Evolutionary conservation across 2,113 vertebrate species (phyloP).

Genomic region (Carettochelys insculpta): DNA sequence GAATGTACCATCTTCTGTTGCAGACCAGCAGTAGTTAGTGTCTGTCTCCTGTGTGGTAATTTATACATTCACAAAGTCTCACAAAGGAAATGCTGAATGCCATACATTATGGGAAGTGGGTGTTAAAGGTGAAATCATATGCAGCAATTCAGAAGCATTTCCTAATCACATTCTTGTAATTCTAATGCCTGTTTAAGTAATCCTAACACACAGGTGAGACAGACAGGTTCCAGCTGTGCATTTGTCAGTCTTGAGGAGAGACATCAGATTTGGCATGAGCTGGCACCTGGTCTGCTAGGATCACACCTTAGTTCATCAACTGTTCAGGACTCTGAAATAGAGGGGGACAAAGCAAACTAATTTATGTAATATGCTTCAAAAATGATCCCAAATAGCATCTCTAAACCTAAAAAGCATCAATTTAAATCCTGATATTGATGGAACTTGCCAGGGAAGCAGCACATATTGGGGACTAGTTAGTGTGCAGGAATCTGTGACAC

Average conservation of each 20-base stretch:
- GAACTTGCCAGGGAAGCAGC: background rate
- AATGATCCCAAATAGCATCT: background rate
- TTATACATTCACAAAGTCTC: no score
- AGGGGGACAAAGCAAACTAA: background rate
- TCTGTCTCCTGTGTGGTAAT: no score
- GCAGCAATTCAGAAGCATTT: background rate
- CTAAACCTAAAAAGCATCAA: background rate
- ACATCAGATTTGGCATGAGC: background rate
- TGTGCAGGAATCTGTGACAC: accelerated
- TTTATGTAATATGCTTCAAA: background rate
- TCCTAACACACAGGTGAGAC: background rate
- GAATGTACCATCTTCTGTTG: no score
- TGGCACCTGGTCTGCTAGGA: background rate
- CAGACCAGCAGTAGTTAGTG: no score
- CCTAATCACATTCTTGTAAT: background rate
- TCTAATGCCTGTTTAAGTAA: background rate
- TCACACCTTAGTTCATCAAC: no score
- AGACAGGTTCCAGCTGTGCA: background rate
- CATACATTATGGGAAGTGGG: background rate
- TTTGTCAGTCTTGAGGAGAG: background rate
- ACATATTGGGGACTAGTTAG: background rate
- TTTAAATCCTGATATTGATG: background rate
- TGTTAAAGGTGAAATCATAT: background rate
- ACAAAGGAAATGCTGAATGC: background rate
- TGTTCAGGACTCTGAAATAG: background rate